Base-by-base conservation (phyloP, 2,113 vertebrate genomes). In the Psilopsiagon aurifrons region DNA sequence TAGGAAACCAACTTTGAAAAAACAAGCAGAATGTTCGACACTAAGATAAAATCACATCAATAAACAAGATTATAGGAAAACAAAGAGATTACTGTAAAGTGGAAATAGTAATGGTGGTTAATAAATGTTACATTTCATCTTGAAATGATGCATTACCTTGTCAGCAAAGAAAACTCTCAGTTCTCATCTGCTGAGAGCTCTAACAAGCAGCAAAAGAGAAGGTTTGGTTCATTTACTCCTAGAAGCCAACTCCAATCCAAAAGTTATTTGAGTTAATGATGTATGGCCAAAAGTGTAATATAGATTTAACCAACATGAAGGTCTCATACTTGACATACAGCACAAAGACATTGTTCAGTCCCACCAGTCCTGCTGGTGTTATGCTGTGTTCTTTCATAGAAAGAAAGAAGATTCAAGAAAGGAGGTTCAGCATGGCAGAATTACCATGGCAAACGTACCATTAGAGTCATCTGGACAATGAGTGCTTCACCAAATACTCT, bases 161-260 rank as follows among this genome's bases (percentile, higher is more conserved):
- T 90, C 90, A 92, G 85, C 49, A 86, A 83, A 90, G 88, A 90
- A 93, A 90, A 96, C 81, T 88, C 85, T 90, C 67, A 75, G 71
- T 81, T 94, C 75, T 94, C 7, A 3, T 88, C 79, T 88, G 67
- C 46, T 86, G 47, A 80, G 68, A 51, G 51, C 55, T 67, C 75
- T 92, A 92, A 88, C 67, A 90, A 92, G 75, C 87, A 93, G 80
- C 88, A 71, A 88, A 85, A 83, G 37, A 76, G 60, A 88, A 78
- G 59, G 75, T 27, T 93, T 95, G 83, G n/a, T 93, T 94, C 79
- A 83, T 92, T 95, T 93, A 60, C 24, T 27, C 20, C 64, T 63
- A 39, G 82, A 93, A 93, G 54, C 31, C 0, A 0, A 67, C 68
- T 90, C 60, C 39, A 95, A 66, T 94, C 91, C 52, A 35, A 10